Evolutionary conservation across 2,113 vertebrate species (phyloP), one percentile per base, ranked within the genome.

Genomic region (Corythoichthys intestinalis): DNA sequence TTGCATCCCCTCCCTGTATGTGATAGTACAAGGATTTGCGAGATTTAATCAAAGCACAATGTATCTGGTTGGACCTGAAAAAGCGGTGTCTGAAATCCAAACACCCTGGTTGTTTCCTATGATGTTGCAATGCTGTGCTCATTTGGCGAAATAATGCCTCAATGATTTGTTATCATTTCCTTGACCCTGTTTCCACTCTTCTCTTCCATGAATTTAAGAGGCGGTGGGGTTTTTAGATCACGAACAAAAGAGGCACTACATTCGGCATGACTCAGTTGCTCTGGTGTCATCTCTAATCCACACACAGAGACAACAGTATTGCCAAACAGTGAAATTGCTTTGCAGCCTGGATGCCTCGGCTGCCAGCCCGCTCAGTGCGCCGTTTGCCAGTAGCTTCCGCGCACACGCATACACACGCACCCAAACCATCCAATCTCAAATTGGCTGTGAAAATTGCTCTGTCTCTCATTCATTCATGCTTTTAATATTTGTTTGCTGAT

Each of bases 201-300:
- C 75, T 81, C 63, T 60, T 70, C 82, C 67, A 65, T 58, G 76
- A 70, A 78, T 86, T 69, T 70, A 71, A 74, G 79, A 83, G 72
- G 84, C 81, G 49, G 67, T n/a, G 46, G 66, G 76, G 80, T 71
- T 82, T 74, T 87, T 81, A 85, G 80, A 90, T 90, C 83, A 82
- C 83, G 76, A 87, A 88, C 83, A 86, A 89, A 86, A 86, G 84
- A 80, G 83, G 83, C 88, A 84, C 86, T 87, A 84, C 85, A 82
- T 89, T 90, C 88, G 86, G 86, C 89, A 87, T 91, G 90, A 91
- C 89, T 89, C 88, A 82, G 88, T 87, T 82, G 79, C 79, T 88
- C 85, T 77, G 83, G 81, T 86, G 87, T 91, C 89, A 80, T 83
- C 84, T 89, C 84, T 87, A 86, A 89, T 91, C 86, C 85, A 74